Conservation (phyloP, 2,888 invertebrate genomes). For the Nomada ferruginata region DNA sequence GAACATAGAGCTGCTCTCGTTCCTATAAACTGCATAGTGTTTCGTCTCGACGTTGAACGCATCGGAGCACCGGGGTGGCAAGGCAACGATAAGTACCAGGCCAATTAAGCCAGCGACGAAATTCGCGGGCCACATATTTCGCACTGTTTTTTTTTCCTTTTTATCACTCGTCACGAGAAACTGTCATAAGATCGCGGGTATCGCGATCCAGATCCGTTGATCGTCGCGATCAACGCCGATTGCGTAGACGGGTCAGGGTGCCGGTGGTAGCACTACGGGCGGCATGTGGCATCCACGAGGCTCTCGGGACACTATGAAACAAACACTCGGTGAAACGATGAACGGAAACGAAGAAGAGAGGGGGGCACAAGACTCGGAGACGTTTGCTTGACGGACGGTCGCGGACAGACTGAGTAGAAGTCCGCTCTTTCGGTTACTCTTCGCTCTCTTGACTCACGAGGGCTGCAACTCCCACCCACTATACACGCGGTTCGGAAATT, state of each 20-base stretch:
- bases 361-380: conserved; percentile 53
- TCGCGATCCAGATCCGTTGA: conserved; percentile 19
- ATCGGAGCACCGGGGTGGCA: conserved; percentile 62
- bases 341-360: conserved; percentile 2
- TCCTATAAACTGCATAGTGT: conserved; percentile 78
- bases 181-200: conserved; percentile 25
- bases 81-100: conserved; percentile 56
- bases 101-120: conserved; percentile 61
- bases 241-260: conserved; percentile 37
- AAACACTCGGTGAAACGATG: conserved; percentile 11
- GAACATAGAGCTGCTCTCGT: conserved; percentile 78
- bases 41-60: conserved; percentile 81
- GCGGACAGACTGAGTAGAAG: conserved; percentile 79
- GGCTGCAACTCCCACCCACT: conserved; percentile 67
- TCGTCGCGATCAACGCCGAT: conserved; percentile 1
- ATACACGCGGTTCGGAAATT: conserved; percentile 48
- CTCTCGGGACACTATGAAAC: conserved; percentile 25
- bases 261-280: conserved; percentile 57
- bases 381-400: conserved; percentile 78
- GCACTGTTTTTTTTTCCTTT: conserved; percentile 40
- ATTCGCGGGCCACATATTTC: conserved; percentile 67
- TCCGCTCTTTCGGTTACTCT: conserved; percentile 71
- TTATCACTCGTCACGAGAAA: not conserved
- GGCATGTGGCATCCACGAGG: conserved; percentile 71
- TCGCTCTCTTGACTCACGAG: conserved; percentile 63